phyloP scores from a whole-genome alignment of 2,113 vertebrate genomes.

The Sus scrofa region T2T-Sscrofa CM000830.6:58943501-58944000 shows the following conservation, averaged over 20 bases:
- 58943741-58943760: background rate
- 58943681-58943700: background rate
- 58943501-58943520: too few species aligned
- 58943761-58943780: background rate
- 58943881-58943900: background rate
- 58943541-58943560: too few species aligned
- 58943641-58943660: background rate
- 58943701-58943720: background rate
- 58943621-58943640: too few species aligned
- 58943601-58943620: too few species aligned
- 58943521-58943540: too few species aligned
- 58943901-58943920: background rate
- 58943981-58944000: background rate
- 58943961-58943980: background rate
- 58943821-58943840: background rate
- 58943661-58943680: background rate
- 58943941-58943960: constrained; percentile 36
- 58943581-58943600: too few species aligned
- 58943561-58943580: too few species aligned
- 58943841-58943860: background rate
- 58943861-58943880: background rate
- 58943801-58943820: background rate
- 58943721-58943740: background rate
- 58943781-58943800: background rate
- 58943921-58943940: background rate